phyloP scores from a whole-genome alignment of 2,888 invertebrate species.

The Mechanitis messenoides region DNA sequence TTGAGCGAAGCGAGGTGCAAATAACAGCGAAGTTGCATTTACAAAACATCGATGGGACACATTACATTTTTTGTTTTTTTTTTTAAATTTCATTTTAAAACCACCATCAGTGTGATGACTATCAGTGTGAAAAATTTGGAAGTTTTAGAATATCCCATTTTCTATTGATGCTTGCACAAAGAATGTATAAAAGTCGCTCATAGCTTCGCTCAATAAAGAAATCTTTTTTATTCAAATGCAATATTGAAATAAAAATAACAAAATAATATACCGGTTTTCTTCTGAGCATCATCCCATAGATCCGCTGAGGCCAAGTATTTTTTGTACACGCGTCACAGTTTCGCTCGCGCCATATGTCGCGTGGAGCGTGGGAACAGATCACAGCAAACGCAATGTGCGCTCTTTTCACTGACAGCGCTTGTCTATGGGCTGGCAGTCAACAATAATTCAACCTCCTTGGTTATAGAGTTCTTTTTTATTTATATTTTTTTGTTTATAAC shows the following conservation, averaged over 20 bases:
- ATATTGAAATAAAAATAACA: not conserved
- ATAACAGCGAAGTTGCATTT: too few species aligned
- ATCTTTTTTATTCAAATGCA: not conserved
- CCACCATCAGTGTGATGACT: too few species aligned
- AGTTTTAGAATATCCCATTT: too few species aligned
- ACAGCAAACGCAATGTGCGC: constrained; percentile 65
- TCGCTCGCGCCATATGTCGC: constrained; percentile 74
- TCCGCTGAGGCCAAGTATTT: constrained; percentile 65
- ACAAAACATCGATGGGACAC: not conserved
- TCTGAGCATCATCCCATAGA: constrained; percentile 54
- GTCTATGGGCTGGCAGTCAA: constrained; percentile 21
- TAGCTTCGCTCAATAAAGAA: too few species aligned
- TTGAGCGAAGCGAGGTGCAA: too few species aligned
- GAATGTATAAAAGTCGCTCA: too few species aligned
- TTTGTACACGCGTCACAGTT: constrained; percentile 73
- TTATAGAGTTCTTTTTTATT: constrained; percentile 41
- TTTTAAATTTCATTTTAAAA: not conserved
- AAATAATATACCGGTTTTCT: constrained; percentile 38
- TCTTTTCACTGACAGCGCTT: constrained; percentile 57
- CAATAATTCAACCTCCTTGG: constrained; percentile 29
- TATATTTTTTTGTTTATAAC: constrained; percentile 6
- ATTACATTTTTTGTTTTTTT: not conserved
- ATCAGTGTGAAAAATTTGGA: too few species aligned
- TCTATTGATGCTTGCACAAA: too few species aligned
- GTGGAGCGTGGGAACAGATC: constrained; percentile 72